Conservation (phyloP, 1,140 invertebrate species). For the Aradophagus sp. region DNA sequence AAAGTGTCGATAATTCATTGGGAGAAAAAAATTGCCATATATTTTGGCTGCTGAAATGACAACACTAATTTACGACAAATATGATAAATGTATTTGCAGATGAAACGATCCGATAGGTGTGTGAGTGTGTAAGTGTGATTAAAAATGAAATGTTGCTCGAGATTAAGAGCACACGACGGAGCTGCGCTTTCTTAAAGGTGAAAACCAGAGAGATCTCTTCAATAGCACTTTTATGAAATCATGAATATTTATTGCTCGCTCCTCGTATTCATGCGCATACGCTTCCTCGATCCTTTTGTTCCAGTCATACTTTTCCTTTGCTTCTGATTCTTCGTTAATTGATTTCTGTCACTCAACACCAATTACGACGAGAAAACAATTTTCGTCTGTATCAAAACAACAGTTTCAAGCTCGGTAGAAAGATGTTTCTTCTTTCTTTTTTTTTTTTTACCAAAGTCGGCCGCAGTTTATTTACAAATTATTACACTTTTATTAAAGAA, state of each 20-base stretch:
- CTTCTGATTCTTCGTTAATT: no score
- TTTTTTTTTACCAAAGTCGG: no score
- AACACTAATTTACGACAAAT: constrained; percentile 53
- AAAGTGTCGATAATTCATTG: constrained; percentile 55
- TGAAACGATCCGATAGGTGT: constrained; percentile 35
- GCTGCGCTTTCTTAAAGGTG: constrained; percentile 48
- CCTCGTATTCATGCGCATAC: neutral
- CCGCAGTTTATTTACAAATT: no score
- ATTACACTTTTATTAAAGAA: no score
- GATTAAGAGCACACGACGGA: constrained; percentile 37
- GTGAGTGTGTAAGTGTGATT: constrained; percentile 32
- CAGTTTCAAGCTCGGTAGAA: no score
- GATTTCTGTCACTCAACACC: no score
- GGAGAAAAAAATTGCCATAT: constrained; percentile 38
- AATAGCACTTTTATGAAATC: constrained; percentile 35
- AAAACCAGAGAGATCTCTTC: constrained; percentile 41
- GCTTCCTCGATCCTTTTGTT: no score
- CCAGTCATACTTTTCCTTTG: no score
- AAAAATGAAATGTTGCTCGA: constrained; percentile 50
- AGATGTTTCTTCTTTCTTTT: no score
- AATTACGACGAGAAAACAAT: no score
- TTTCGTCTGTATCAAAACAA: no score
- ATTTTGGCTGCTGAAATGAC: constrained; percentile 53
- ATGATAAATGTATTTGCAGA: constrained; percentile 54
- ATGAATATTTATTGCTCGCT: constrained; percentile 40